A percentile compares a stretch with the other conserved stretches of the same genome.
These are phyloP conservation scores for Rhogogaster chlorosoma DNA, from an alignment of 2,888 invertebrate species.

Conservation along the genomic window DNA sequence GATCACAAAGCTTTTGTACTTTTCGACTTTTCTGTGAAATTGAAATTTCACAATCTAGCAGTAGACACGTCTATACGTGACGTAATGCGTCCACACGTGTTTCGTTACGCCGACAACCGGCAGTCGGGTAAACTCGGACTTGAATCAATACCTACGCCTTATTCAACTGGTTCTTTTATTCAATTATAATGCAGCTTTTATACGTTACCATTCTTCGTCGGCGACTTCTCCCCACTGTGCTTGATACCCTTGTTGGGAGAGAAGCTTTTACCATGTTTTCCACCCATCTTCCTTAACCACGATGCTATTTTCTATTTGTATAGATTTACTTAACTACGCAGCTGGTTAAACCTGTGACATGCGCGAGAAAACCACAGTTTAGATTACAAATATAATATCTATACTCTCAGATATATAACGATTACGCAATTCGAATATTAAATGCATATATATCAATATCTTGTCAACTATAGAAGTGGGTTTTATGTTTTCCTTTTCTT, in stretches of 20 bases:
- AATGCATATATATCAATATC: neutral
- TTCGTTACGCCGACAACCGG: neutral
- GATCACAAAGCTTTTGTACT: neutral
- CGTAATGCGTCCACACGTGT: neutral
- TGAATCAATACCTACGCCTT: slow-evolving; percentile 8
- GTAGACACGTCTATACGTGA: neutral
- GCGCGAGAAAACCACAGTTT: slow-evolving; percentile 10
- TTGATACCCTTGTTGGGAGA: slow-evolving; percentile 60
- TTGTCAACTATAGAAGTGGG: neutral
- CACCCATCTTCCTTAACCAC: slow-evolving; percentile 60
- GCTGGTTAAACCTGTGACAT: neutral
- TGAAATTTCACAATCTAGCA: neutral
- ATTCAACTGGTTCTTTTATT: neutral
- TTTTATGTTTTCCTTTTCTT: neutral
- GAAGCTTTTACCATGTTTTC: slow-evolving; percentile 66
- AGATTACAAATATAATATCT: neutral
- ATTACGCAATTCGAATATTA: neutral
- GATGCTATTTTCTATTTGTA: neutral
- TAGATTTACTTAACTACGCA: neutral
- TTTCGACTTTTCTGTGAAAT: neutral
- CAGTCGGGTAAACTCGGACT: neutral
- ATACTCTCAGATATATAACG: neutral
- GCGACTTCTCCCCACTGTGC: slow-evolving; percentile 59
- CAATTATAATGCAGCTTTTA: slow-evolving; percentile 19
- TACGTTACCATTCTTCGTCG: slow-evolving; percentile 50